Evolutionary conservation across 2,888 invertebrate genomes (phyloP).

Genomic region (Digitonthophagus gazella): DNA sequence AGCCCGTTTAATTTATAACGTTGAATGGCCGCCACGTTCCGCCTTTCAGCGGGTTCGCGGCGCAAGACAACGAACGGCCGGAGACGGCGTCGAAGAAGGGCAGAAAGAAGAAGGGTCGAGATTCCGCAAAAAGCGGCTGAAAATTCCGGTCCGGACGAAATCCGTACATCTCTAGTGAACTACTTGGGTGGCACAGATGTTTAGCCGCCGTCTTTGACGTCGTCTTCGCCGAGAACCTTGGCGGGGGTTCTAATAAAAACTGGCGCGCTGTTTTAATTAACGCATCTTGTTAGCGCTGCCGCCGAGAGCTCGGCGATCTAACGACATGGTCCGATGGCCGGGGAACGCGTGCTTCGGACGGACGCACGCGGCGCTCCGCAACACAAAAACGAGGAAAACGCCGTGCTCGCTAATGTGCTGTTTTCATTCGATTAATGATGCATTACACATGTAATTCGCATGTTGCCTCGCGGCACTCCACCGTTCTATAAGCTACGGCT

Average conservation of each 20-base stretch:
- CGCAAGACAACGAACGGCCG: neutral
- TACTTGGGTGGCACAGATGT: conserved; percentile 30
- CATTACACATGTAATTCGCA: conserved; percentile 16
- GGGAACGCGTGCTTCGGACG: conserved; percentile 7
- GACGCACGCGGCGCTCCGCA: neutral
- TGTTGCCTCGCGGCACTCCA: neutral
- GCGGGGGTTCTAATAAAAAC: conserved; percentile 28
- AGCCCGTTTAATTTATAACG: conserved; percentile 14
- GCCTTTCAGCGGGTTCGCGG: neutral
- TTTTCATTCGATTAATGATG: conserved; percentile 16
- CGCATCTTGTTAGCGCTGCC: conserved; percentile 27
- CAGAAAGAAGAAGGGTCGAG: neutral
- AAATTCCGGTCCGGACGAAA: conserved; percentile 8
- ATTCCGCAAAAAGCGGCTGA: conserved; percentile 1
- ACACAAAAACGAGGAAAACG: neutral
- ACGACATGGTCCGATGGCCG: conserved; percentile 6
- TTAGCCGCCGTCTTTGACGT: conserved; percentile 30
- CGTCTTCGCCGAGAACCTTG: conserved; percentile 6
- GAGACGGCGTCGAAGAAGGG: neutral
- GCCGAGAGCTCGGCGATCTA: conserved; percentile 18
- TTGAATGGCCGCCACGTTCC: conserved; percentile 8
- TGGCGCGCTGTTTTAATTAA: conserved; percentile 30
- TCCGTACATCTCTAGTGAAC: conserved; percentile 10
- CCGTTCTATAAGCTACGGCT: neutral
- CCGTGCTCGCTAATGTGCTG: conserved; percentile 7